Base-by-base conservation (phyloP, 2,113 vertebrate genomes). In the Hemichromis elongatus region DNA sequence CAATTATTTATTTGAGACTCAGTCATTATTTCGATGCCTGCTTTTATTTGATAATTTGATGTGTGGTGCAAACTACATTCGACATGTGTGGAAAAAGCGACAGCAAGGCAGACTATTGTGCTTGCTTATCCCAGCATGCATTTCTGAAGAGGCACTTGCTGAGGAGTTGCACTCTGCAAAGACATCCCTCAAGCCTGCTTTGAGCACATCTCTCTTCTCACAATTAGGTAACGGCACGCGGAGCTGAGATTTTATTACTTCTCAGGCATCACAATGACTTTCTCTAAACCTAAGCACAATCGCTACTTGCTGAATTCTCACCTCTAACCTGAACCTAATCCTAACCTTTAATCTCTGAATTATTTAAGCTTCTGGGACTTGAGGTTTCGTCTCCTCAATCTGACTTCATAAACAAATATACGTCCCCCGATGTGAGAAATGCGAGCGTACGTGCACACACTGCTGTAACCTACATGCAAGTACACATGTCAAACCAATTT, bases 361-460 rank as follows among this genome's bases (percentile, higher is more conserved):
- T 7, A 75, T 30, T 50, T 75, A 30, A 50, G 0, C 26, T 19
- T 14, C 21, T 28, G 66, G 24, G 40, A 18, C 3, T 21, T 24
- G 10, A n/a, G 53, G 19, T 24, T 3, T 12, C 3, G 53, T 24
- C 53, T 21, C n/a, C n/a, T 24, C 53, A 55, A 4, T 24, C 40
- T 47, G 42, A 12, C 42, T 30, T 50, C 16, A 50, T 73, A 47
- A 73, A 73, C 9, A 16, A 18, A 28, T 12, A 2, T 50, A 19
- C 13, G 24, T 50, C 6, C 42, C 68, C 42, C 2, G 4, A 50
- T 1, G 16, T 30, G 68, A 19, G 42, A 75, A 73, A 7, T 28
- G 3, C 14, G 9, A 47, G 66, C 68, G 2, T 0, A 1, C n/a
- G 24, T 21, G 4, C 12, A 73, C 40, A 45, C 42, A 0, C 68